Evolutionary conservation across 2,797 vertebrate species (phyloP), one percentile per base, ranked within the genome.

Genomic region (Merluccius polli): DNA sequence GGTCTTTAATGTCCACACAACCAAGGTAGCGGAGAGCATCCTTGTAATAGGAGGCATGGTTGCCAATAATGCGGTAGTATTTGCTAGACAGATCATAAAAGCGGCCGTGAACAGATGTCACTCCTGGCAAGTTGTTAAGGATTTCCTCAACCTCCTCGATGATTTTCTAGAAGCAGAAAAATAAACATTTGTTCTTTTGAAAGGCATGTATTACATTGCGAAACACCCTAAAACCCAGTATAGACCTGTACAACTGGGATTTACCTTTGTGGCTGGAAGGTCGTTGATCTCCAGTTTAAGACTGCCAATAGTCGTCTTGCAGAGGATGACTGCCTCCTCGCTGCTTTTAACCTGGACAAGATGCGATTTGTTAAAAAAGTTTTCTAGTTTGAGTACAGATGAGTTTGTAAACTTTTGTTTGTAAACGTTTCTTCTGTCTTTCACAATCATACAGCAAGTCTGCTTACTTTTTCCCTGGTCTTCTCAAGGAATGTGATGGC

Each of bases 81-180:
- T 97, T 98, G 91, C 97, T 99, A 77, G 97, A 99, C 44, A 99
- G 95, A 76, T 99, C 97, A 0, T 99, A 99, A 88, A 99, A 99
- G 0, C 98, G 95, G 6, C 97, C 98, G 72, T 99, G 98, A 69
- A 99, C 97, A 0, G 97, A 97, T 0, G 97, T 99, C 84, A 99
- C 96, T 0, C 98, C 97, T 0, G 96, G 94, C 33, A 99, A 91
- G 73, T 91, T 95, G 74, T 92, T 96, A 80, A 99, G 89, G 95
- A 96, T 96, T 78, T 97, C 97, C 77, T 98, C 98, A 0, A 98
- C 96, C 7, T 97, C 97, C 79, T 99, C 98, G 0, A 97, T 97
- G 33, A 97, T 88, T 91, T 98, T 98, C 98, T 95, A 76, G 1
- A 81, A 5, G 41, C 9, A 3, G 0, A 24, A 36, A 33, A 30